phyloP scores from a whole-genome alignment of 1,140 invertebrate species.

The Heliconius hermathena region DNA sequence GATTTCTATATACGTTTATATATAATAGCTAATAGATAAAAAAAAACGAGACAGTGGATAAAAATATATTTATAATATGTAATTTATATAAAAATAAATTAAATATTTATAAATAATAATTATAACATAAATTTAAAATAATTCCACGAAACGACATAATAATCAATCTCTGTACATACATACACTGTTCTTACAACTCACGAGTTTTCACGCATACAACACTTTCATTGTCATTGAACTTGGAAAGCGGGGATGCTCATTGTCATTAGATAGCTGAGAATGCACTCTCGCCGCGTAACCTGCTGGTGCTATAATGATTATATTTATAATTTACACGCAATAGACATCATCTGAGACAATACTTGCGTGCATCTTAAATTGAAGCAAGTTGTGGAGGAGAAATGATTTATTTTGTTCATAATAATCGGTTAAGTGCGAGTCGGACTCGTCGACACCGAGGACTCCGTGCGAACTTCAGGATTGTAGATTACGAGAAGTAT shows the following conservation, averaged over 20 bases:
- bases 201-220: slow-evolving; percentile 73
- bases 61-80: not conserved
- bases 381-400: not conserved
- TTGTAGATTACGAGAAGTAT: too few relatives aligned
- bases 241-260: slow-evolving; percentile 78
- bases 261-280: slow-evolving; percentile 74
- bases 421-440: too few relatives aligned
- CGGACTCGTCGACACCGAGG: too few relatives aligned
- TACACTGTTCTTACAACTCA: slow-evolving; percentile 33
- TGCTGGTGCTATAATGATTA: slow-evolving; percentile 42
- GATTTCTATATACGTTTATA: too few relatives aligned
- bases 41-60: too few relatives aligned
- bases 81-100: not conserved
- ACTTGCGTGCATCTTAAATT: not conserved
- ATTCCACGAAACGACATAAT: slow-evolving; percentile 7
- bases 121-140: slow-evolving; percentile 16
- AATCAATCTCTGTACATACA: slow-evolving; percentile 32
- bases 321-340: slow-evolving; percentile 35
- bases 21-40: too few relatives aligned
- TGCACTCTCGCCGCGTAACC: slow-evolving; percentile 74
- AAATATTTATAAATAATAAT: not conserved
- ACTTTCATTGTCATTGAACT: slow-evolving; percentile 81
- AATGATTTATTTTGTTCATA: not conserved
- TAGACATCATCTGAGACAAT: slow-evolving; percentile 11
- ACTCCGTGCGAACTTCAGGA: too few relatives aligned